Evolutionary conservation across 2,797 vertebrate species (phyloP), one percentile per base, ranked within the genome.

Genomic region (Rhinichthys osculus): DNA sequence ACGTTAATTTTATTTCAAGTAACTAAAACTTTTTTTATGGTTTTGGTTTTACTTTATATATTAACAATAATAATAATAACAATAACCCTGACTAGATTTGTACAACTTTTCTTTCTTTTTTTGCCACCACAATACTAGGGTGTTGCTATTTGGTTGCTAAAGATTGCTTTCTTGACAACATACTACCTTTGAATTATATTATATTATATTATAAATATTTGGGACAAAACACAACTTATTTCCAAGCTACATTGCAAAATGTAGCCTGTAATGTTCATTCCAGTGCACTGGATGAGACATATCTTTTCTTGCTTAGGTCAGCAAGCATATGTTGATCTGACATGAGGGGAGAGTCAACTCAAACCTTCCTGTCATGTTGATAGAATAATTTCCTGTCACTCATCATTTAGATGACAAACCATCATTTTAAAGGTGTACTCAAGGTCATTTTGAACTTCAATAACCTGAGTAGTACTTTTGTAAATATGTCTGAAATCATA

Each of bases 271-370:
- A 74, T 19, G 27, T 27, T 82, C 27, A 59, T 21, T 35, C 27
- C 62, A 44, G 17, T 16, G 19, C 30, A 62, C 21, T 50, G 21
- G 23, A 42, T 52, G 19, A 40, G 77, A 69, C 30, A n/a, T 59
- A 78, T 64, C 47, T 66, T 67, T 86, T 82, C 38, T 50, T 84
- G 76, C 44, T 73, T 47, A 74, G 11, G 69, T 66, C 52, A 52
- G n/a, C 62, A 69, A 35, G 33, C 50, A 47, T 16, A 73, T 10
- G 62, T 27, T 27, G n/a, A 42, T 64, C 35, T 50, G 74, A 83
- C 76, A 83, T 14, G 30, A 73, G n/a, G 35, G 33, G 8, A 86
- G 57, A 80, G 69, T 69, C 10, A 50, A 40, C 72, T 62, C 16
- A 62, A 57, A 64, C 67, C 40, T 44, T 35, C 9, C 57, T 23